These are phyloP conservation scores for Ceramica pisi DNA, from an alignment of 2,888 invertebrate genomes.

Conservation along the genomic window DNA sequence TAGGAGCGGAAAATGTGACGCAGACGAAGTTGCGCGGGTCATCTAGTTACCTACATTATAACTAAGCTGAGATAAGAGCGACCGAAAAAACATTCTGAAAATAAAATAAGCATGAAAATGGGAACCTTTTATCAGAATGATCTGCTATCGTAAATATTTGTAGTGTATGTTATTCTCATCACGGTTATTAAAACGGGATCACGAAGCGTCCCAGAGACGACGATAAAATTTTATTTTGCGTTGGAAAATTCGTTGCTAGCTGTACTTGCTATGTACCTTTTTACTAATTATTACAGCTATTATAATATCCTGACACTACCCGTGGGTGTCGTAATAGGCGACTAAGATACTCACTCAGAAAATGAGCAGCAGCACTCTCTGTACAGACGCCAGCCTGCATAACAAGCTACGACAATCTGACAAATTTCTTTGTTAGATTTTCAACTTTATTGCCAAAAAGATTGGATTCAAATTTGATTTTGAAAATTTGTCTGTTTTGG, in stretches of 20 bases:
- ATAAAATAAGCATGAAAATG: constrained; percentile 5
- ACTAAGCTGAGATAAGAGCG: not conserved
- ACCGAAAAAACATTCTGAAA: not conserved
- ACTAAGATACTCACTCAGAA: too few species aligned
- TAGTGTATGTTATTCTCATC: constrained; percentile 31
- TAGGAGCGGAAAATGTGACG: too few species aligned
- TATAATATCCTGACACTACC: not conserved
- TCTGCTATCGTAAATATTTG: constrained; percentile 41
- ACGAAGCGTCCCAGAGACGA: constrained; percentile 12
- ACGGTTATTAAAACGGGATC: constrained; percentile 36
- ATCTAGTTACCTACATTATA: not conserved
- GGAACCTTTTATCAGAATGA: constrained; percentile 17
- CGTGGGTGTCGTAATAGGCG: too few species aligned
- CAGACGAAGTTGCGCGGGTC: too few species aligned
- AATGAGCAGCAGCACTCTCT: too few species aligned
- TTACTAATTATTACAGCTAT: constrained; percentile 14
- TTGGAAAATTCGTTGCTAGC: constrained; percentile 1
- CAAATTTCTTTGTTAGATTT: too few species aligned
- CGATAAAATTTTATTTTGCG: constrained; percentile 36
- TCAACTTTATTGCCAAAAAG: too few species aligned
- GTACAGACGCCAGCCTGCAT: too few species aligned
- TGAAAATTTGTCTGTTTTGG: too few species aligned
- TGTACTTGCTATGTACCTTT: constrained; percentile 24
- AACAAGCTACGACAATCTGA: too few species aligned
- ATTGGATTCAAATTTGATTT: too few species aligned